Conservation (phyloP, 2,888 invertebrate genomes). For the Mactromeris polynyma region DNA sequence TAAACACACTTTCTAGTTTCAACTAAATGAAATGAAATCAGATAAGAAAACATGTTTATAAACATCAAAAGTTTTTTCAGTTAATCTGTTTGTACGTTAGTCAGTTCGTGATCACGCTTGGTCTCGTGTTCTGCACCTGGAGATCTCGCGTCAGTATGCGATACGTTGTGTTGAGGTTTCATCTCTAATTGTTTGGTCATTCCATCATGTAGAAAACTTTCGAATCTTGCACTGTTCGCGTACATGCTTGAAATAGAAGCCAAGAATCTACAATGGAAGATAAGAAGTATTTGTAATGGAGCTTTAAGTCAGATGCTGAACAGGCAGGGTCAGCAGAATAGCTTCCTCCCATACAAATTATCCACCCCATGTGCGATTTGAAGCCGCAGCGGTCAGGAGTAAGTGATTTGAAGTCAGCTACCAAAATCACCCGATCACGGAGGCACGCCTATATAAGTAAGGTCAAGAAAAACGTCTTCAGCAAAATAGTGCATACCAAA, state of each 20-base stretch:
- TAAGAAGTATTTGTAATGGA: not conserved
- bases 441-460: too few species aligned
- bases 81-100: slow-evolving; percentile 67
- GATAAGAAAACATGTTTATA: not conserved
- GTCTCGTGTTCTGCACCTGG: slow-evolving; percentile 34
- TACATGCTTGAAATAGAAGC: slow-evolving; percentile 86
- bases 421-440: too few species aligned
- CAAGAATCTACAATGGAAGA: slow-evolving; percentile 76
- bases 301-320: too few species aligned
- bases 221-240: slow-evolving; percentile 81
- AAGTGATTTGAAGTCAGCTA: too few species aligned
- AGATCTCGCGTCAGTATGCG: not conserved
- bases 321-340: not conserved
- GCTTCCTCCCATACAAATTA: not conserved
- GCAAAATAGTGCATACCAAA: too few species aligned
- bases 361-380: too few species aligned
- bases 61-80: not conserved
- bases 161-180: slow-evolving; percentile 49
- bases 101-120: slow-evolving; percentile 52
- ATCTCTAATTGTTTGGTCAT: slow-evolving; percentile 63
- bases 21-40: too few species aligned
- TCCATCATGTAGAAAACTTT: slow-evolving; percentile 64
- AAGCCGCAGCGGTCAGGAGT: too few species aligned
- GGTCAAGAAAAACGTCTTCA: too few species aligned
- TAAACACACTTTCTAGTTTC: too few species aligned